These are phyloP conservation scores for Setophaga coronata DNA, from an alignment of 2,113 vertebrate genomes.

Conservation along the genomic window DNA sequence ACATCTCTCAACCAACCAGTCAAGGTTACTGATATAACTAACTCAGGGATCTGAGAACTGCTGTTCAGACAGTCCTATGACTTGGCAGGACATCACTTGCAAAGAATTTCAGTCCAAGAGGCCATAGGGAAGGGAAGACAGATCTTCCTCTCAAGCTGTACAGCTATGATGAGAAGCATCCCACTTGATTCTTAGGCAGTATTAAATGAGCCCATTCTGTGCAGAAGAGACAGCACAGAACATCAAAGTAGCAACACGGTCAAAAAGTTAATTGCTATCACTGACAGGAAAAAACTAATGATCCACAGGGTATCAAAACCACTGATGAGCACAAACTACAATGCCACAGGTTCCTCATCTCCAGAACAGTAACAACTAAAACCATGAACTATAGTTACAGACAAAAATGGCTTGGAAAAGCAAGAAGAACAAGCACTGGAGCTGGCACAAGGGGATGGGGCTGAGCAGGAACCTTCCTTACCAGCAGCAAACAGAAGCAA, in stretches of 20 bases:
- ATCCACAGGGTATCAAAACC: neutral
- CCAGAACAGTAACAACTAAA: neutral
- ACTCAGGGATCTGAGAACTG: neutral
- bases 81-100: slow-evolving; percentile 48
- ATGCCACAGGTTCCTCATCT: neutral
- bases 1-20: neutral
- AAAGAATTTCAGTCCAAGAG: slow-evolving; percentile 38
- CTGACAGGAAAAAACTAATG: neutral
- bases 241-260: neutral
- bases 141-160: neutral
- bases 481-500: neutral
- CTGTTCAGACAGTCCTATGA: slow-evolving; percentile 30
- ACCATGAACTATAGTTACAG: neutral
- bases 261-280: neutral
- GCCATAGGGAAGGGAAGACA: slow-evolving; percentile 18
- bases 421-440: neutral
- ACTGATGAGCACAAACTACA: neutral
- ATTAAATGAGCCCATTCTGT: neutral
- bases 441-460: neutral
- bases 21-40: neutral
- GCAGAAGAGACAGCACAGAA: neutral
- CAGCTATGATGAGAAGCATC: neutral
- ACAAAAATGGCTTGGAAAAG: neutral
- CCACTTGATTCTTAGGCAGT: neutral
- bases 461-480: neutral